Base-by-base conservation (phyloP, 2,113 vertebrate species). In the Trematomus loennbergii region DNA sequence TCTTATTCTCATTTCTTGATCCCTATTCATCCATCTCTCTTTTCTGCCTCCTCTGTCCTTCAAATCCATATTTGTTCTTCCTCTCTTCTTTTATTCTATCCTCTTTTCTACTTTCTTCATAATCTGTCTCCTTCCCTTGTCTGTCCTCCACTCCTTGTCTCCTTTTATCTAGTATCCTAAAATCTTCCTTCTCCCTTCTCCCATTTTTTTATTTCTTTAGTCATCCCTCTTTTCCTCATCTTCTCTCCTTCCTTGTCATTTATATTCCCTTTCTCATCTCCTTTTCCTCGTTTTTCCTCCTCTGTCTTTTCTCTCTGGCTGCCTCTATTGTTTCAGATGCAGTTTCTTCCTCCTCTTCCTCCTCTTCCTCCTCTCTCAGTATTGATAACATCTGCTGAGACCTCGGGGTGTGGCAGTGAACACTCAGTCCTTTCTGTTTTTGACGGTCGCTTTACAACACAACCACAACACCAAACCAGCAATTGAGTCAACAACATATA, bases 361-460 rank as follows among this genome's bases (percentile, higher is more conserved):
- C 52, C 4, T 65, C 50, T 4, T 57, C 59, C 1, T 49, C 60
- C 22, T 18, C 45, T 63, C 60, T 18, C 12, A 4, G 66, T 71
- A 61, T 76, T 5, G 61, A 45, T 80, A 72, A 20, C 40, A 55
- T 84, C 71, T 49, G 33, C 66, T 67, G 20, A 54, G 76, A 65
- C 52, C 1, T 75, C 50, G 0, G 83, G 83, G 83, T 65, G 83
- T 78, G 83, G 78, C 74, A 25, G 55, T 3, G 43, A n/a, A 45
- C 36, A 8, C 33, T 29, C 36, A n/a, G 43, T 20, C 20, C 55
- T 50, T 17, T 22, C 69, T 66, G 20, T 54, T n/a, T 61, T 16
- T 25, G 15, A 45, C 9, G 10, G n/a, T 69, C 46, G 8, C 10
- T 2, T 13, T 2, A 13, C n/a, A 46, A 20, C 16, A 2, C 40